Conservation (phyloP, 2,113 vertebrate species). For the Menidia beryllina region DNA sequence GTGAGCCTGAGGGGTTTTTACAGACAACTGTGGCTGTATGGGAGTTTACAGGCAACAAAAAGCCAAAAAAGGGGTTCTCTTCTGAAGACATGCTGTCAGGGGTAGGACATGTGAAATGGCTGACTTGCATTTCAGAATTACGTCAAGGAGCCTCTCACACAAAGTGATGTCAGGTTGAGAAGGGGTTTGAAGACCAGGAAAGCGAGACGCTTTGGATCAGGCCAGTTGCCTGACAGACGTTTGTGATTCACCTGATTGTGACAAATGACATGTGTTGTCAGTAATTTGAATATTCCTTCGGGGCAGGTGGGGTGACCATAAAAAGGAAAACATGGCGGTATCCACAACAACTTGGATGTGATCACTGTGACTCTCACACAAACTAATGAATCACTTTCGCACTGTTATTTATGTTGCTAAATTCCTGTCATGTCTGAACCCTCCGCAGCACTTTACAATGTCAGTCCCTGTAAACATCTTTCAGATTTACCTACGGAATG, state of each 20-base stretch:
- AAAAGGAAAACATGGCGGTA: background rate
- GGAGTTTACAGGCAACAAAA: background rate
- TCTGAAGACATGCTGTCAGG: background rate
- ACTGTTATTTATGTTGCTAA: background rate
- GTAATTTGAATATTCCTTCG: background rate
- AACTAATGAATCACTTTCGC: slow-evolving; percentile 22
- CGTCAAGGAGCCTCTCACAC: background rate
- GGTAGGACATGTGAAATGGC: background rate
- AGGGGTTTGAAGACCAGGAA: too few species aligned
- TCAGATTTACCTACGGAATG: too few species aligned
- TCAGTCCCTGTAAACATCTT: background rate
- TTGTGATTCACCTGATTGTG: background rate
- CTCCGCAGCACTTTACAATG: background rate
- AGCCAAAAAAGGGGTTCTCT: slow-evolving; percentile 5
- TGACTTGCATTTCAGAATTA: background rate
- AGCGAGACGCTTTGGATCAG: background rate
- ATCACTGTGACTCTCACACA: background rate
- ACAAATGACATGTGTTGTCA: background rate
- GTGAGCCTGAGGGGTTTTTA: slow-evolving; percentile 7
- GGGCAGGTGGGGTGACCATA: too few species aligned
- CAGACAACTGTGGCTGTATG: slow-evolving; percentile 14
- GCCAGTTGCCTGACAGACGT: background rate
- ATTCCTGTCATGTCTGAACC: background rate
- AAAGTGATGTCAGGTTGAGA: background rate
- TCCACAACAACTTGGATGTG: slow-evolving; percentile 21